Conservation (phyloP, 2,113 vertebrate genomes). For the Clarias magur region DNA sequence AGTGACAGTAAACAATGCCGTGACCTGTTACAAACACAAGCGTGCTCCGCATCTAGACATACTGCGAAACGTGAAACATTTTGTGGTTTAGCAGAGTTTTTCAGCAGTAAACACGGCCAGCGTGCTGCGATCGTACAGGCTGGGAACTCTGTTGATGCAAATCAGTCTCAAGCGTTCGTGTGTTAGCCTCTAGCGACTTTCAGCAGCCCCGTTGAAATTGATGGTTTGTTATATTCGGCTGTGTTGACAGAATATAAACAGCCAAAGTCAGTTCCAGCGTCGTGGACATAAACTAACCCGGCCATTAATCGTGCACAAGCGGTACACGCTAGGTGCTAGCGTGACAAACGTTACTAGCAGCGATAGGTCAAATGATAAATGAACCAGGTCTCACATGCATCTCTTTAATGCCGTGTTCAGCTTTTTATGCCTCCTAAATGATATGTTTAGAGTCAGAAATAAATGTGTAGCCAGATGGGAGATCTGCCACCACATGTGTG, state of each 20-base stretch:
- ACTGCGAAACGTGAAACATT: neutral
- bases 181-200: constrained; percentile 22
- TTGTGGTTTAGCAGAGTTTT: constrained; percentile 4
- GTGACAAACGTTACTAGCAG: constrained; percentile 39
- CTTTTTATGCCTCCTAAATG: constrained; percentile 2
- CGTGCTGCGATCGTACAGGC: neutral
- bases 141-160: constrained; percentile 15
- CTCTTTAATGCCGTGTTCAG: constrained; percentile 64
- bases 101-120: constrained; percentile 36
- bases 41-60: neutral
- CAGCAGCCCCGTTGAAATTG: constrained; percentile 38
- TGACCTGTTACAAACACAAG: constrained; percentile 12
- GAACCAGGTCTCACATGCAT: constrained; percentile 31
- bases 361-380: constrained; percentile 65
- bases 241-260: constrained; percentile 55
- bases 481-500: constrained; percentile 31
- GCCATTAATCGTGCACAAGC: constrained; percentile 63
- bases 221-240: constrained; percentile 49
- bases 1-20: constrained; percentile 33
- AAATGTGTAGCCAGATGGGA: constrained; percentile 37
- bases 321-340: constrained; percentile 38
- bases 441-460: constrained; percentile 43
- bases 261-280: constrained; percentile 26
- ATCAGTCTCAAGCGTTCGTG: constrained; percentile 15
- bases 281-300: constrained; percentile 42